Evolutionary conservation across 2,113 vertebrate genomes (phyloP), one percentile per base, ranked within the genome.

Genomic region (Herpailurus yagouaroundi): DNA sequence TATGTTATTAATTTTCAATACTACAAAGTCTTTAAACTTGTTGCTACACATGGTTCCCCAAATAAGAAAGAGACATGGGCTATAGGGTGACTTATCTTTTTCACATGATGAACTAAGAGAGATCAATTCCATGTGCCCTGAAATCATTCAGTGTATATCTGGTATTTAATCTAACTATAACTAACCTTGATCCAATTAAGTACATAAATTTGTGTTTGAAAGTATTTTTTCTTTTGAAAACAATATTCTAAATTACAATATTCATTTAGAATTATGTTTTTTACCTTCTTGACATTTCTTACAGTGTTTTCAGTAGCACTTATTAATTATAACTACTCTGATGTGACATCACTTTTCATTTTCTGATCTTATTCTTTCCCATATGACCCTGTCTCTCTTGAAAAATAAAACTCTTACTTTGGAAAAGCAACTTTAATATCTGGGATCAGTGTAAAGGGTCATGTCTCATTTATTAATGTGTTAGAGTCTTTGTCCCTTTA

Each of bases 391-490:
- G n/a, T 97, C 71, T 97, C 79, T 73, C 94, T 97, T 97, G 90
- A 97, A 98, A 98, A 98, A 97, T 96, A 98, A 96, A 97, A 92
- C 69, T 97, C 94, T 96, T 97, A 94, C 81, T 97, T 95, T 96
- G 57, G 95, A 92, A 97, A 97, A 96, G 80, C 80, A 82, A 94
- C 97, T 98, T 98, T 98, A 98, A 98, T 97, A 98, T 97, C 94
- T 97, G 85, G 97, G 97, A 97, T 98, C 98, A 98, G 94, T 86
- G 60, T 41, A 97, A 97, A 94, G 88, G 97, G 97, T 98, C 97
- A 97, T 86, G 97, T 98, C 97, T 98, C 98, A 98, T 98, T 98
- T 98, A 98, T 98, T 97, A 98, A 97, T 97, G 88, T 97, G 90
- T 93, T 97, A 84, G 81, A 98, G 76, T 94, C 92, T 97, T 98